Conservation (phyloP, 2,113 vertebrate species). For the Ahaetulla prasina region DNA sequence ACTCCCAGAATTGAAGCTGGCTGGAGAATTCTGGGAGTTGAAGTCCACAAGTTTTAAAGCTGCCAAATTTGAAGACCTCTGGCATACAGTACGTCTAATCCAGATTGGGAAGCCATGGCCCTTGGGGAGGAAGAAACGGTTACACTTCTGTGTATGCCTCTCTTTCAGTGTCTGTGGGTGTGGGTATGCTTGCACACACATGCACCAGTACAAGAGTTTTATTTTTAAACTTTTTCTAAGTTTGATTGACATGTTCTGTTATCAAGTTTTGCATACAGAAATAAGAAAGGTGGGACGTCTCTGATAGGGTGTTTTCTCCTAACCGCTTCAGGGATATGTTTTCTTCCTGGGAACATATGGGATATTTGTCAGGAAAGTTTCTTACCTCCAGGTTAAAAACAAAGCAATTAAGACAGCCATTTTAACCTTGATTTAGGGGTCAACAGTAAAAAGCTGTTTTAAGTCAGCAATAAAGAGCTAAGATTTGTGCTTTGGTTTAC, state of each 20-base stretch:
- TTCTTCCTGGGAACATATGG: background rate
- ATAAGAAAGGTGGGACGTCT: background rate
- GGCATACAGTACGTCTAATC: background rate
- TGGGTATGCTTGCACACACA: background rate
- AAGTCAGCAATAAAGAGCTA: background rate
- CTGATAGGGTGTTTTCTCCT: background rate
- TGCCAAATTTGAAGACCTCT: too few relatives aligned
- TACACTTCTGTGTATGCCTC: background rate
- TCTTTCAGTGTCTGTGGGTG: background rate
- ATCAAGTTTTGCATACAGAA: background rate
- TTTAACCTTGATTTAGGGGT: slow-evolving; percentile 29
- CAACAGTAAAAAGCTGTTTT: slow-evolving; percentile 20
- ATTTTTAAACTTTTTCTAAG: background rate
- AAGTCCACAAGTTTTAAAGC: too few relatives aligned
- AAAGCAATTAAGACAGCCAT: slow-evolving; percentile 24
- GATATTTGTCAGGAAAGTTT: background rate
- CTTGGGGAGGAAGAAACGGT: background rate
- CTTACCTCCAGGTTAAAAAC: background rate
- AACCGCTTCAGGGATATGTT: background rate
- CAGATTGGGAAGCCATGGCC: background rate
- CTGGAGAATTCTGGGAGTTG: too few relatives aligned
- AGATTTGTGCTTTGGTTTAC: slow-evolving; percentile 30
- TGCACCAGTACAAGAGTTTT: background rate
- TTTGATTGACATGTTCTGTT: background rate
- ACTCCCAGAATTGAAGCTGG: too few relatives aligned